These are phyloP conservation scores for Chrysolina oricalcia DNA, from an alignment of 2,888 invertebrate species.

Conservation along the genomic window DNA sequence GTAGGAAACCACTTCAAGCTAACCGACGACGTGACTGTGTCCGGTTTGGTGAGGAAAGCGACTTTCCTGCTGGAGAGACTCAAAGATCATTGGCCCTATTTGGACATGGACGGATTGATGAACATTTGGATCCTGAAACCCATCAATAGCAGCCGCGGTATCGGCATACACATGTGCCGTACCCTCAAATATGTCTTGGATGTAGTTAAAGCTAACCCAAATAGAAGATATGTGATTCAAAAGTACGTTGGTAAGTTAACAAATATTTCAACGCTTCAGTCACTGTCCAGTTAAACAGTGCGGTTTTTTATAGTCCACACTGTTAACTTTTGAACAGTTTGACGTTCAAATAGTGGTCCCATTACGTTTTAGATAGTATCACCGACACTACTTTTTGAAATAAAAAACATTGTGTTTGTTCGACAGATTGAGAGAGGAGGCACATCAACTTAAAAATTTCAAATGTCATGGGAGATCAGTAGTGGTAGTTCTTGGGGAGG, in stretches of 20 bases:
- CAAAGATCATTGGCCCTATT: slow-evolving; percentile 76
- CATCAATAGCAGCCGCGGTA: slow-evolving; percentile 85
- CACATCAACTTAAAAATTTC: too few species aligned
- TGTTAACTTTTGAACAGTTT: too few species aligned
- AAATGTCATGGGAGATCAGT: too few species aligned
- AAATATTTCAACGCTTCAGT: too few species aligned
- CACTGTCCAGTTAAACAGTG: too few species aligned
- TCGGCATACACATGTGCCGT: slow-evolving; percentile 87
- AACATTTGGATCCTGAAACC: slow-evolving; percentile 96
- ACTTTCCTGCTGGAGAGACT: slow-evolving; percentile 77
- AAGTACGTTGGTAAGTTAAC: slow-evolving; percentile 86
- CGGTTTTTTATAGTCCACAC: too few species aligned
- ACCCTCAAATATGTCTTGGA: slow-evolving; percentile 82
- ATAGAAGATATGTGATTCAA: slow-evolving; percentile 85
- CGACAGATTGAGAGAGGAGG: too few species aligned
- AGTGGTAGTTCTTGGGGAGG: too few species aligned
- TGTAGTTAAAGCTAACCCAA: slow-evolving; percentile 75
- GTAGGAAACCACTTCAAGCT: slow-evolving; percentile 74
- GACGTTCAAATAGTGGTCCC: too few species aligned
- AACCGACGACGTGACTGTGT: slow-evolving; percentile 60
- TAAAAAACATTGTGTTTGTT: too few species aligned
- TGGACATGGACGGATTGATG: slow-evolving; percentile 83
- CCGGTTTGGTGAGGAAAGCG: slow-evolving; percentile 70
- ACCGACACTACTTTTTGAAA: too few species aligned
- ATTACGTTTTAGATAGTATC: too few species aligned